Evolutionary conservation across 2,888 invertebrate genomes (phyloP), one percentile per base, ranked within the genome.

Genomic region (Drosophila mimica): DNA sequence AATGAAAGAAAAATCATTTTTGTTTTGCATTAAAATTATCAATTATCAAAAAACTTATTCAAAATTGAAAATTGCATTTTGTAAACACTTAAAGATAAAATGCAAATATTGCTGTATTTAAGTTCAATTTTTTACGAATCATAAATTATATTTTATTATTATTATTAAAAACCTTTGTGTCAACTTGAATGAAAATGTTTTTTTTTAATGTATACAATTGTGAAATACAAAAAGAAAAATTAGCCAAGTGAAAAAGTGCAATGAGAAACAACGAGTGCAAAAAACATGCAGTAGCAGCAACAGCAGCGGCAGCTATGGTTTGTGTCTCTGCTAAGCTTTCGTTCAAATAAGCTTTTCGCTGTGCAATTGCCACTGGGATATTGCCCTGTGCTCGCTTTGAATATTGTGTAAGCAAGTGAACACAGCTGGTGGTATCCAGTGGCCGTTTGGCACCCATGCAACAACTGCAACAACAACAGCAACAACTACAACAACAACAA

Each of bases 391-490:
- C 97, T 98, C 97, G 95, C 98, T 97, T 95, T 96, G 95, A 94
- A 94, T 93, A 75, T 83, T 76, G 62, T 93, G 83, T 90, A 89
- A 90, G 83, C 88, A 89, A 97, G 97, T 98, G 98, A 98, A 98
- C 98, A 98, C 98, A 98, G 98, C 98, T 98, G 98, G 98, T 98
- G 98, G 98, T 98, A 98, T 98, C 98, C 98, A 98, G 97, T 97
- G 94, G 94, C 95, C 95, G 94, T 94, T 64, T 52, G 87, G 87
- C 86, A 91, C 76, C 63, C 73, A 79, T 79, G 76, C 86, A 88
- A 70, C 84, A 76, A 49, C 59, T 72, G 62, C 65, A 72, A 58
- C 61, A 61, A 43, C 40, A 61, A 59, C 66, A 6, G 17, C 48
- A 65, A 62, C 67, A 63, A 38, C n/a, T 0, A 0, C 61, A 59